Base-by-base conservation (phyloP, 2,888 invertebrate species). In the Limnephilus rhombicus region DNA sequence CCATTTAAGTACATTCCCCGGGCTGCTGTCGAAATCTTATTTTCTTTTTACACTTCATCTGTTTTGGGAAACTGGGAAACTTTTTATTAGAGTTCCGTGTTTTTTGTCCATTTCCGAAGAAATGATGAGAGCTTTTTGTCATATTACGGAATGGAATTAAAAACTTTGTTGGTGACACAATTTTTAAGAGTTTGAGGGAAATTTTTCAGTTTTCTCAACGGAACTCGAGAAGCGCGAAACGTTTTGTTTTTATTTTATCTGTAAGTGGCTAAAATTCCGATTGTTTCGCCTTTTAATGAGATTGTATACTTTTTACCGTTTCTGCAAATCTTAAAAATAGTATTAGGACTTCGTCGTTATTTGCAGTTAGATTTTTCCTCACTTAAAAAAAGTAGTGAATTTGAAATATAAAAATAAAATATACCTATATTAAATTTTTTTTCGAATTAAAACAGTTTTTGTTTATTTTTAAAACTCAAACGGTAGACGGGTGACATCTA, bases 41-140 rank as follows among this genome's bases (percentile, higher is more conserved):
- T 93, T 93, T 92, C 92, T 92, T 92, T 93, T 92, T 92, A 92
- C 91, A 93, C 92, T 93, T 93, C 93, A 93, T 93, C 92, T 92
- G 93, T 92, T 92, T 91, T 85, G 80, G 90, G 87, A 92, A 90
- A 89, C 90, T 41, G 91, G 53, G 68, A 92, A 92, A 85, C 83
- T 93, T 93, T 93, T 93, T 93, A 93, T 93, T 93, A 90, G 91
- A 93, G 93, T 93, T 93, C 90, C 90, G 80, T 90, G 90, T 92
- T 93, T 68, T 93, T 90, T 92, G 89, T 92, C 90, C 93, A 90
- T 92, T 93, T 91, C 86, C 89, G 41, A 90, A 85, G 92, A 93
- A 93, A 93, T 92, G 90, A 93, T 93, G 93, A 93, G 93, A 93
- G 93, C 93, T 93, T 93, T 93, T 93, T 92, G 92, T 93, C 92